phyloP scores from a whole-genome alignment of 1,140 invertebrate genomes.

The Diorhabda elongata region DNA sequence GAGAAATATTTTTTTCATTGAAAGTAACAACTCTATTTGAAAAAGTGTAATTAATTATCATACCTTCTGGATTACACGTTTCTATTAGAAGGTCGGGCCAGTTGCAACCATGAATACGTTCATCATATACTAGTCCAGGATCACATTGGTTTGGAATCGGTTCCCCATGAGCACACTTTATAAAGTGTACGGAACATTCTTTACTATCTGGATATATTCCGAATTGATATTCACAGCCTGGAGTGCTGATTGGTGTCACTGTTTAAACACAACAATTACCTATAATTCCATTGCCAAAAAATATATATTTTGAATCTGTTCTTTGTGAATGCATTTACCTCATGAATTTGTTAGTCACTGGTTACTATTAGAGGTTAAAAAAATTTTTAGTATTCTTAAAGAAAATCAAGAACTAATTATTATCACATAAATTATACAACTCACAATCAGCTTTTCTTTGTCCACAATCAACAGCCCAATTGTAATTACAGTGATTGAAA shows the following conservation, averaged over 20 bases:
- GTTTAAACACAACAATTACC: constrained; percentile 33
- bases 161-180: constrained; percentile 79
- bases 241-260: constrained; percentile 74
- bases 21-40: background rate
- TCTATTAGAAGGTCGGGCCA: constrained; percentile 88
- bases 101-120: constrained; percentile 82
- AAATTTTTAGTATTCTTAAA: too few species aligned
- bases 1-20: too few species aligned
- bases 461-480: constrained; percentile 89
- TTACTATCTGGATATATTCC: constrained; percentile 77
- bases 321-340: too few species aligned
- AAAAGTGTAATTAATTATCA: constrained; percentile 9
- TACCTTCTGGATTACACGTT: constrained; percentile 82
- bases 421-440: constrained; percentile 38
- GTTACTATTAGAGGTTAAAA: too few species aligned
- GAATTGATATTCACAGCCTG: constrained; percentile 84
- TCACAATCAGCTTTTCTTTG: constrained; percentile 75
- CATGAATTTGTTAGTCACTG: too few species aligned
- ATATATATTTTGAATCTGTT: too few species aligned
- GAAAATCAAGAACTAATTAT: too few species aligned
- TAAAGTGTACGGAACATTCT: constrained; percentile 78
- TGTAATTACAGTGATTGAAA: constrained; percentile 89
- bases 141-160: constrained; percentile 76
- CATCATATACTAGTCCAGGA: constrained; percentile 82
- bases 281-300: too few species aligned